Base-by-base conservation (phyloP, 2,888 invertebrate genomes). In the Anoplius nigerrimus region DNA sequence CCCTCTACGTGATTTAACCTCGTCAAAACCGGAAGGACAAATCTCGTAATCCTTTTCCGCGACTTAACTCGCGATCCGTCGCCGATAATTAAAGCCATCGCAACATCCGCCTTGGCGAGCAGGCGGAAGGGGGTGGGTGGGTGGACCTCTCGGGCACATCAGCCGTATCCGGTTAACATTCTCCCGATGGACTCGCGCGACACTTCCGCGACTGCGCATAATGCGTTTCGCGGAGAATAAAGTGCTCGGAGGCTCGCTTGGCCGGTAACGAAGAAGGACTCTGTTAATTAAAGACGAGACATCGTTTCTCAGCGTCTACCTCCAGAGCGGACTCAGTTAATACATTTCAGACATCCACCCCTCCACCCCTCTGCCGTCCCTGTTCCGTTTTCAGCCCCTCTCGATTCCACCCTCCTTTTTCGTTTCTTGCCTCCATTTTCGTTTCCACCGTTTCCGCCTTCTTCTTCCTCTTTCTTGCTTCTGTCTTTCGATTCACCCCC, bases 201-300 rank as follows among this genome's bases (percentile, higher is more conserved):
- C 22, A 27, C 24, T 54, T 54, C 24, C 24, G 42, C 21, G 43
- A 46, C 24, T 58, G 34, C 46, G 48, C 16, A 48, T 18, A 48
- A 48, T 48, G 48, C 48, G 48, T 48, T n/a, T 16, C 48, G 16
- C 18, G 2, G 48, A 21, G 55, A n/a, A 59, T 62, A 56, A 60
- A 66, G 56, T 61, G 66, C 63, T 59, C 61, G 59, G 42, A 48
- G 56, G 4, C 34, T 34, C 62, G 55, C 58, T n/a, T 60, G 56
- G 63, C 51, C 57, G 15, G 60, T 57, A 56, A 68, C 62, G 65
- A 71, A 68, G 73, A 73, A 68, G 58, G 58, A 71, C 62, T 64
- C 58, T 55, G 72, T 74, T 74, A 74, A 75, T 75, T 75, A 75
- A 75, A 71, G 64, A 57, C 61, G 66, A 68, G 65, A 74, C 70